A percentile compares a stretch with the other conserved stretches of the same genome.
These are phyloP conservation scores for Peromyscus eremicus DNA, from an alignment of 2,797 vertebrate species.

Conservation along the genomic window DNA sequence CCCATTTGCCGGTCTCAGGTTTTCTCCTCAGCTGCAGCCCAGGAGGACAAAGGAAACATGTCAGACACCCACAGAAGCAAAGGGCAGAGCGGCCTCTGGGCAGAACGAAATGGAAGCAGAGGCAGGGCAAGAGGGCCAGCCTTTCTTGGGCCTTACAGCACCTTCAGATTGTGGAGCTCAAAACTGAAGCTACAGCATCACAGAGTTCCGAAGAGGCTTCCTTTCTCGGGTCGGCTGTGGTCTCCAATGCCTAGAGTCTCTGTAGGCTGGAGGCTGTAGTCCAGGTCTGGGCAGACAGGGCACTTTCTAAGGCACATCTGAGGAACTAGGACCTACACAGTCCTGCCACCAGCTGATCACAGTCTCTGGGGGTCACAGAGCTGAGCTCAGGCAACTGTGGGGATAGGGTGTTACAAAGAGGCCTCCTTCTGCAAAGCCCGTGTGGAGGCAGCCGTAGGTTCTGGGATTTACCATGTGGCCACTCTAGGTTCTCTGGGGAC, in stretches of 20 bases:
- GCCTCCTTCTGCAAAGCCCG: not conserved
- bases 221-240: not conserved
- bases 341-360: not conserved
- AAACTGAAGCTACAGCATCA: not conserved
- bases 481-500: not conserved
- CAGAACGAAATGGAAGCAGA: not conserved
- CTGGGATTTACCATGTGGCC: not conserved
- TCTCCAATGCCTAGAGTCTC: too few relatives aligned
- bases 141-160: not conserved
- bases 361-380: not conserved
- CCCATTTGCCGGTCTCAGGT: not conserved
- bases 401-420: not conserved
- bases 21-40: not conserved
- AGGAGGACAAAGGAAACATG: not conserved
- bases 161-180: too few relatives aligned
- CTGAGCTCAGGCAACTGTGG: not conserved
- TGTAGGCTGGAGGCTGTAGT: not conserved
- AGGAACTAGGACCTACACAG: not conserved
- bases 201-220: not conserved
- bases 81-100: not conserved
- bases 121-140: fast-evolving
- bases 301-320: not conserved
- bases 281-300: not conserved
- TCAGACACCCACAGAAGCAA: not conserved
- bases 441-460: not conserved